These are phyloP conservation scores for Vimba vimba DNA, from an alignment of 2,113 vertebrate species.

Conservation along the genomic window DNA sequence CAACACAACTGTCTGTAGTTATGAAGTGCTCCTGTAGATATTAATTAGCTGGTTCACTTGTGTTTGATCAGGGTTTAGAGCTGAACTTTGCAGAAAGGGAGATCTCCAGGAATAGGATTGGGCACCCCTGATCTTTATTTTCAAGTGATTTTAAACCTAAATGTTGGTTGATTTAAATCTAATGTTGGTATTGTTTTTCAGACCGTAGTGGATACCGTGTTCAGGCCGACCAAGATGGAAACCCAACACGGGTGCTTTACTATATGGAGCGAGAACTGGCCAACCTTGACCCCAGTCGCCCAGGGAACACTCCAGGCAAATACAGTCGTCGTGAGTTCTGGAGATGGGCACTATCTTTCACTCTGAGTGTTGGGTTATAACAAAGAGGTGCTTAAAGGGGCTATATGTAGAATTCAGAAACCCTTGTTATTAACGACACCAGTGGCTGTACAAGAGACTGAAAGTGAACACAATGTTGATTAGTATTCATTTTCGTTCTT, in stretches of 20 bases:
- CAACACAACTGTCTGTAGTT: too few relatives aligned
- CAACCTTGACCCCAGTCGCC: slow-evolving; percentile 83
- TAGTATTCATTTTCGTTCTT: too few relatives aligned
- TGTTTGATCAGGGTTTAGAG: too few relatives aligned
- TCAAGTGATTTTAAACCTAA: not conserved
- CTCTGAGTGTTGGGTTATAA: slow-evolving; percentile 1
- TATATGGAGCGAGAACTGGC: slow-evolving; percentile 91
- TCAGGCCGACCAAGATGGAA: slow-evolving; percentile 86
- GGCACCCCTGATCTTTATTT: not conserved
- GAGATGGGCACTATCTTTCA: slow-evolving; percentile 4
- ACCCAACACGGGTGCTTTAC: slow-evolving; percentile 88
- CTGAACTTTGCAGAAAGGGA: too few relatives aligned
- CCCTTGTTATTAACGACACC: too few relatives aligned
- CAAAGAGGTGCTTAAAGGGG: not conserved
- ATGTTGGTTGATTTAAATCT: not conserved
- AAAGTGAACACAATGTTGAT: too few relatives aligned
- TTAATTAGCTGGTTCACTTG: too few relatives aligned
- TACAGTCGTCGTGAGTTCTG: slow-evolving; percentile 79
- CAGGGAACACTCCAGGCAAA: slow-evolving; percentile 68
- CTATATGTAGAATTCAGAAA: not conserved
- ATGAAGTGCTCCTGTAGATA: too few relatives aligned
- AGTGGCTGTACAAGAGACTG: too few relatives aligned
- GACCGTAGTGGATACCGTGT: slow-evolving; percentile 89
- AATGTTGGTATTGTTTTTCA: slow-evolving; percentile 51
- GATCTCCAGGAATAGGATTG: too few relatives aligned